A percentile compares a stretch with the other conserved stretches of the same genome.
Evolutionary conservation across 1,140 invertebrate genomes (phyloP).

Genomic region (Brachionus plicatilis): DNA sequence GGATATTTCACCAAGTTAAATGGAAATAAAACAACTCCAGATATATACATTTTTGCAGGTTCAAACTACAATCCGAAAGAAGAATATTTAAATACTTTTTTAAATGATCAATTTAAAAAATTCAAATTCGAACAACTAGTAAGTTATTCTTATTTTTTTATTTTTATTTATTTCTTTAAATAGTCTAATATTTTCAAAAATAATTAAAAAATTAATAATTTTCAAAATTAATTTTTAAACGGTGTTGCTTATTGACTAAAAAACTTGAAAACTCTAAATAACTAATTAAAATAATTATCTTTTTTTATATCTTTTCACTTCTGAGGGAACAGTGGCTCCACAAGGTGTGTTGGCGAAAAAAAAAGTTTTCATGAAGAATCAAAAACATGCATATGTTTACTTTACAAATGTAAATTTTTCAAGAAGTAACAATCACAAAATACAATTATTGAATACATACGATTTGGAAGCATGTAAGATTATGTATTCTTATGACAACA

Average conservation of each 20-base stretch:
- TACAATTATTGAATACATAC: background rate
- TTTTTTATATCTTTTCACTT: background rate
- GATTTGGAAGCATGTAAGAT: background rate
- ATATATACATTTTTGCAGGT: background rate
- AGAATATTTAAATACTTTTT: background rate
- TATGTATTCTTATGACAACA: background rate
- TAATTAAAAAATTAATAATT: background rate
- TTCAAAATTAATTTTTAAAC: background rate
- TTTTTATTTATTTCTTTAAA: background rate
- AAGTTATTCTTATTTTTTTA: background rate
- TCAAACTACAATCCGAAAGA: background rate
- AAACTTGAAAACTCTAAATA: background rate
- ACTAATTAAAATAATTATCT: background rate
- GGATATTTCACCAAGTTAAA: background rate
- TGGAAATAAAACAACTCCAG: background rate
- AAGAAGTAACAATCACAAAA: background rate
- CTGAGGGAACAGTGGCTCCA: background rate
- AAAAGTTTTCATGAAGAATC: background rate
- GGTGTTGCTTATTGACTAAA: background rate
- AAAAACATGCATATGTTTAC: background rate
- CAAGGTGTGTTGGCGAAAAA: background rate
- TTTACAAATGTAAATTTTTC: background rate
- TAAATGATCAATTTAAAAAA: background rate
- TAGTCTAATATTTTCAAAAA: background rate
- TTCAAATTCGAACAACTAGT: constrained; percentile 3